Evolutionary conservation across 2,888 invertebrate species (phyloP), one percentile per base, ranked within the genome.

Genomic region (Agrypnus murinus): DNA sequence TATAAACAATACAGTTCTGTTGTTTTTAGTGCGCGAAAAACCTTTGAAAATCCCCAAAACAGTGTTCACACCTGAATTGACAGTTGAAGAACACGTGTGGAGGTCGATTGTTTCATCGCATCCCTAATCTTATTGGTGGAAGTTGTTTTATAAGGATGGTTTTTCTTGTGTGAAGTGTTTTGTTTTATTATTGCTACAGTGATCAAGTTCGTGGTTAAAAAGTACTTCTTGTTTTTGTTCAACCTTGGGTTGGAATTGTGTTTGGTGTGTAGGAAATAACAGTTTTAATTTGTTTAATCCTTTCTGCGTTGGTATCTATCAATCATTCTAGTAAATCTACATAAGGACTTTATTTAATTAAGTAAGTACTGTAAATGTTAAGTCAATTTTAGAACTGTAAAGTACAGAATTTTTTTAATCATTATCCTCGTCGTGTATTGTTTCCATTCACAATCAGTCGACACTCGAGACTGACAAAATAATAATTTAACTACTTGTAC

Each of bases 81-180:
- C 64, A 65, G 55, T n/a, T 45, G 15, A n/a, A n/a, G n/a, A 45
- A 32, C 64, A 65, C 64, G 64, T 65, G 64, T 40, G 10, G 15
- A 32, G 25, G 45, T 45, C 32, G 19, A 17, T 15, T 50, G 62
- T 32, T 25, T 34, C 2, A 43, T 40, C 25, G 25, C 25, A 43
- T 43, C 15, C n/a, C n/a, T n/a, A n/a, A n/a, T n/a, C n/a, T n/a
- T n/a, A n/a, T n/a, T n/a, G n/a, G n/a, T n/a, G n/a, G n/a, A n/a
- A 43, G 43, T 15, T 8, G 15, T 15, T 2, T 43, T 15, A n/a
- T 5, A 12, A 10, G 12, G 14, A 14, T 15, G 15, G 34, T 14
- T 43, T 43, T 43, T 14, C 15, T 15, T 7, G 12, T 15, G 43
- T 5, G 43, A 25, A 25, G 15, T 43, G 43, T 15, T 8, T n/a